Conservation (phyloP, 1,140 invertebrate genomes). For the Araneus ventricosus region DNA sequence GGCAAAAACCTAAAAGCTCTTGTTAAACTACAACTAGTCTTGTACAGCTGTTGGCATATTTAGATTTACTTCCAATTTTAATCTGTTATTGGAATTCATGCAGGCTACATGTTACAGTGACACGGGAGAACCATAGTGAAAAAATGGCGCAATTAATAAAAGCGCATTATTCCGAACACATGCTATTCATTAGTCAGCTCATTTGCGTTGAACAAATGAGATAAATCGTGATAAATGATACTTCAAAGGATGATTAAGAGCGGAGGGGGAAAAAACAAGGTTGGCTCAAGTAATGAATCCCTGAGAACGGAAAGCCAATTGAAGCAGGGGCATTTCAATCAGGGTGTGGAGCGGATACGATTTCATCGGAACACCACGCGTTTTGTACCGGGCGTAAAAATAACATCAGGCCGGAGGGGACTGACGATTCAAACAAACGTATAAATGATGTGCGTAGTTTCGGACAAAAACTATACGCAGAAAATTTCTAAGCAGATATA, state of each 20-base stretch:
- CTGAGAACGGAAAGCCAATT: background rate
- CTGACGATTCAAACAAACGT: background rate
- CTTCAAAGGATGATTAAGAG: background rate
- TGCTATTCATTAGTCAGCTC: background rate
- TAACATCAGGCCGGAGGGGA: background rate
- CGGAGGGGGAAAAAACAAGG: background rate
- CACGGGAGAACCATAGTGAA: background rate
- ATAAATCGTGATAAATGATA: constrained; percentile 16
- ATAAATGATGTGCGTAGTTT: background rate
- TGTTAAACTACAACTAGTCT: too few species aligned
- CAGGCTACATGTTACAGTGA: background rate
- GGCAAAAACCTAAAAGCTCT: too few species aligned
- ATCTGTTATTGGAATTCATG: background rate
- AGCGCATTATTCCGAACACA: background rate
- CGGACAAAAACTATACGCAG: background rate
- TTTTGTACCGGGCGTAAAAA: background rate
- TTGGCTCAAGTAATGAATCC: background rate
- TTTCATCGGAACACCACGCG: background rate
- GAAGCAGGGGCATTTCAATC: background rate
- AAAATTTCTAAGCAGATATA: too few species aligned
- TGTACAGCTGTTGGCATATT: too few species aligned
- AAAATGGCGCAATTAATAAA: background rate
- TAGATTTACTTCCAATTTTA: background rate
- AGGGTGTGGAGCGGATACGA: background rate
- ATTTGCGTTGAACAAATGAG: background rate